Evolutionary conservation across 2,797 vertebrate species (phyloP).

Genomic region (Arctocebus calabarensis): DNA sequence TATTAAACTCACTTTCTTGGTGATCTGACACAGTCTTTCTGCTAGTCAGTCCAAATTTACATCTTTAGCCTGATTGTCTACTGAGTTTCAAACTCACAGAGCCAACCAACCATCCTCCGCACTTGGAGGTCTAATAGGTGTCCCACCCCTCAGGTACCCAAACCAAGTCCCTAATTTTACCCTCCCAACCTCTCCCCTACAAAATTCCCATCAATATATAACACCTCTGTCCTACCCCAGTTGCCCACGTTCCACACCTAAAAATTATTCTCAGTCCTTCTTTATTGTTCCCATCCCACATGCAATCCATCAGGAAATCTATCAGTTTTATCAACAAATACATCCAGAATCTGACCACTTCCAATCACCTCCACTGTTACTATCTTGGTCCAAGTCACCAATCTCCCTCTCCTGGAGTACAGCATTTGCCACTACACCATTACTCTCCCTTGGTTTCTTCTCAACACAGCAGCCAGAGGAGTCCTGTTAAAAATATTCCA

Average conservation of each 20-base stretch:
- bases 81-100: neutral
- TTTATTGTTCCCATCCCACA: neutral
- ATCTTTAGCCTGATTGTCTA: neutral
- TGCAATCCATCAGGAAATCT: neutral
- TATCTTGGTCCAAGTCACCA: neutral
- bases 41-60: neutral
- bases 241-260: neutral
- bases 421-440: neutral
- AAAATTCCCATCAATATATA: neutral
- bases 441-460: neutral
- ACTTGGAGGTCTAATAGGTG: neutral
- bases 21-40: neutral
- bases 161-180: neutral
- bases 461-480: neutral
- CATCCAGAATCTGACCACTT: neutral
- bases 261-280: neutral
- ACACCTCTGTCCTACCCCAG: neutral
- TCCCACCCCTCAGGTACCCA: neutral
- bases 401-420: neutral
- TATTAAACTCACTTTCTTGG: neutral
- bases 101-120: neutral
- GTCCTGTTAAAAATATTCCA: neutral
- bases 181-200: neutral
- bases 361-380: neutral
- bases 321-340: neutral